These are phyloP conservation scores for Amphiduros pacificus DNA, from an alignment of 2,888 invertebrate species.

Conservation along the genomic window DNA sequence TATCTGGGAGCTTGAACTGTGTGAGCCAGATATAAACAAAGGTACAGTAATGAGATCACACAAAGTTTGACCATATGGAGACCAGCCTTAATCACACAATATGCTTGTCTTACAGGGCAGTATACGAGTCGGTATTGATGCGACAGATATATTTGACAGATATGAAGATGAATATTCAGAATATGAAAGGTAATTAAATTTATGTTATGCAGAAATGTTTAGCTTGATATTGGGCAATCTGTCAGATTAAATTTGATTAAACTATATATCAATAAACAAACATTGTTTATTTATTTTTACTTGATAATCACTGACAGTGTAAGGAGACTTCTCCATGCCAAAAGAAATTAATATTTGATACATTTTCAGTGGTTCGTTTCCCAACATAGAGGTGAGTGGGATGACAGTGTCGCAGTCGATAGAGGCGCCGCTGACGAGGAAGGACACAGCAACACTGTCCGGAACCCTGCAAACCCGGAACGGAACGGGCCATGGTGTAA, in stretches of 20 bases:
- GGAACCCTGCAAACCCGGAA: constrained; percentile 68
- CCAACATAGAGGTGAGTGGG: constrained; percentile 85
- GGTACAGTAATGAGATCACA: no score
- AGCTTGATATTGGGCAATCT: no score
- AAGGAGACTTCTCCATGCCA: no score
- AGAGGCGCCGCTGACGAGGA: constrained; percentile 85
- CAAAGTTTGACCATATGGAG: not conserved
- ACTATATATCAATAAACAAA: no score
- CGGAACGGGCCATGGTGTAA: constrained; percentile 77
- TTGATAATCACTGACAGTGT: no score
- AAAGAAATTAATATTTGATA: no score
- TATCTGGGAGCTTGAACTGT: no score
- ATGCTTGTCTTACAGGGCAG: constrained; percentile 66
- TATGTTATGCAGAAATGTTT: no score
- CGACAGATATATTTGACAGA: constrained; percentile 86
- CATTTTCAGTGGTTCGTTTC: constrained; percentile 67
- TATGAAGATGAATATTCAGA: constrained; percentile 66
- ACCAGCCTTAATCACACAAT: not conserved
- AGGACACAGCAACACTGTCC: constrained; percentile 81
- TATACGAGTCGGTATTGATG: constrained; percentile 85
- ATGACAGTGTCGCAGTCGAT: constrained; percentile 92
- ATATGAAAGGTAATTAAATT: constrained; percentile 19
- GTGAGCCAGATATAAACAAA: no score
- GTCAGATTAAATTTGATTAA: no score
- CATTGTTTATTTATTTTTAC: no score